Evolutionary conservation across 2,797 vertebrate species (phyloP).

Genomic region (Xenopus petersii): DNA sequence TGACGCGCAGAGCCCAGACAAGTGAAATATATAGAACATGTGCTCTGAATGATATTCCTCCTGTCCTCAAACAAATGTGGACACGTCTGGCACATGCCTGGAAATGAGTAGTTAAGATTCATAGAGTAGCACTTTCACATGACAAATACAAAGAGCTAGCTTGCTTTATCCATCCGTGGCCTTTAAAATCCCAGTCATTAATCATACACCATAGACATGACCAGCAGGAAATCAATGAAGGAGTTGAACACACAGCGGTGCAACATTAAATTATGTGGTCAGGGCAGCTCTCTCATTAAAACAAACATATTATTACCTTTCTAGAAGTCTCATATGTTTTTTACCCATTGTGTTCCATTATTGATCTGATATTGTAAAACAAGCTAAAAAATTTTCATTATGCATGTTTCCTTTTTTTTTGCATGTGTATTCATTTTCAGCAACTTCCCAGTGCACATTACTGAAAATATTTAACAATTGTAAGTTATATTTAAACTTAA

Average conservation of each 20-base stretch:
- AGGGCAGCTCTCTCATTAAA: not conserved
- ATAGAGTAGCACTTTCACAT: not conserved
- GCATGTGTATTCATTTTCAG: too few relatives aligned
- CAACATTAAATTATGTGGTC: constrained; percentile 11
- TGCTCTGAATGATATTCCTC: too few relatives aligned
- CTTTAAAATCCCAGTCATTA: constrained; percentile 30
- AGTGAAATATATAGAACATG: too few relatives aligned
- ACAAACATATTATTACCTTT: not conserved
- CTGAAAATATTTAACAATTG: too few relatives aligned
- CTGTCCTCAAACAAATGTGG: not conserved
- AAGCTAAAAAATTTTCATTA: too few relatives aligned
- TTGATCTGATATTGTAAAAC: too few relatives aligned
- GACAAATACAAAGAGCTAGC: not conserved
- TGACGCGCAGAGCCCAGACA: too few relatives aligned
- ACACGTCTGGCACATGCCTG: not conserved
- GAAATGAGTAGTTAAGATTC: not conserved
- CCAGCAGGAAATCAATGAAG: constrained; percentile 33
- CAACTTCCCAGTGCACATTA: too few relatives aligned
- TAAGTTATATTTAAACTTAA: too few relatives aligned
- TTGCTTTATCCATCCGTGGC: constrained; percentile 1
- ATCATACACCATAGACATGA: constrained; percentile 30
- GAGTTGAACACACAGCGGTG: constrained; percentile 1
- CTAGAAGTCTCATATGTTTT: too few relatives aligned
- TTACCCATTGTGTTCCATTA: too few relatives aligned
- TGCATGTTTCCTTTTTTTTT: too few relatives aligned